Percentiles rank a stretch among this genome's conserved stretches.
Conservation (phyloP, 2,113 vertebrate species). For the Burhinus bistriatus region DNA sequence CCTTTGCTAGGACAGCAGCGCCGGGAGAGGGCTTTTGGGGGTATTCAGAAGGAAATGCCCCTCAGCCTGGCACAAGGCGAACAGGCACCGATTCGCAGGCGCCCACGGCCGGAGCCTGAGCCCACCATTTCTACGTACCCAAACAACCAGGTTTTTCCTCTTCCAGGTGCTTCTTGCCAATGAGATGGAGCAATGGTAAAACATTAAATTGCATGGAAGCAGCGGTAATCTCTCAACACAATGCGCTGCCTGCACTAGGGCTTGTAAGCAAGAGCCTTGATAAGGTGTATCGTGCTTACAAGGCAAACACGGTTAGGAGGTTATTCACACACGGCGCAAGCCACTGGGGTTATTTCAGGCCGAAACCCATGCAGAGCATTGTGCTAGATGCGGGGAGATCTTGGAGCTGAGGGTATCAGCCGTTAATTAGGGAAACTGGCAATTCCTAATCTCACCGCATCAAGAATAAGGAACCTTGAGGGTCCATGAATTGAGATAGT, state of each 20-base stretch:
- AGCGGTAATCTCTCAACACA: not conserved
- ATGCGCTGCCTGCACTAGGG: not conserved
- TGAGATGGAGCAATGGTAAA: not conserved
- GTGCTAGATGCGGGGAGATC: not conserved
- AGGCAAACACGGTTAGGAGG: not conserved
- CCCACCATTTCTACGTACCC: not conserved
- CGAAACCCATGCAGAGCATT: rapidly evolving
- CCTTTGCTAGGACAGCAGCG: not conserved
- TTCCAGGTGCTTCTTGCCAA: not conserved
- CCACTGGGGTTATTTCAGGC: not conserved
- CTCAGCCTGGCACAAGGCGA: not conserved
- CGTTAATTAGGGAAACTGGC: not conserved
- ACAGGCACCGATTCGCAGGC: not conserved
- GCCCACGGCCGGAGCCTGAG: rapidly evolving
- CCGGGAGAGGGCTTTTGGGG: not conserved
- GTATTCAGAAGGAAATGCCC: not conserved
- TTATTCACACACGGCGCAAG: not conserved
- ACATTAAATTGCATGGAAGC: not conserved
- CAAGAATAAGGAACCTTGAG: not conserved
- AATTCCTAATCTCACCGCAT: not conserved
- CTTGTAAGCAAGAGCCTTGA: not conserved
- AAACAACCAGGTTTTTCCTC: not conserved
- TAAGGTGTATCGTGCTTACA: not conserved
- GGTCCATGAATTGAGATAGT: not conserved
- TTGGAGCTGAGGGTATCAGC: not conserved